Evolutionary conservation across 1,140 invertebrate genomes (phyloP), one percentile per base, ranked within the genome.

Genomic region (Drosophila asahinai): DNA sequence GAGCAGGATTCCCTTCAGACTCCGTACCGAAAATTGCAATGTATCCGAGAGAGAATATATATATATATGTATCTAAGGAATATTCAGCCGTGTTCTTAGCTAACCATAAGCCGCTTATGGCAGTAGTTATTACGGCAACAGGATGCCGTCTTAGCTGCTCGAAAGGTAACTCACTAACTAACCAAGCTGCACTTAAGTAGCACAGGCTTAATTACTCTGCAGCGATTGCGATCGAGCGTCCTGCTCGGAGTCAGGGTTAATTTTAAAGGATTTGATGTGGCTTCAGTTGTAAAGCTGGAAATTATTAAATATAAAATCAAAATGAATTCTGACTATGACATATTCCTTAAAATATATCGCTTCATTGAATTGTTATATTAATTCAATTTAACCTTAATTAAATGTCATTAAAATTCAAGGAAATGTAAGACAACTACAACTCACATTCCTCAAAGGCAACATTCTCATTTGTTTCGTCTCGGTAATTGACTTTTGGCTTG

Each of bases 401-500:
- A 17, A 19, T 36, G 17, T 22, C 33, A 2, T 22, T 33, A 6
- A 3, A 19, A 33, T 1, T 38, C 3, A 0, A 1, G 19, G 3
- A 54, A 36, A 22, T 38, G 17, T 38, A 19, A 14, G 6, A 36
- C n/a, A n/a, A n/a, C n/a, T 54, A 36, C 11, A 17, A 12, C 7
- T 7, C 3, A 36, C n/a, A 36, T 36, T 19, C 17, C 11, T 52
- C 17, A 17, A 12, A 22, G 14, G 47, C 47, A 5, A 11, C 25
- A n/a, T 27, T 51, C 8, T 19, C 17, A 54, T 38, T 14, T 2
- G 19, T 38, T 55, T 38, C 52, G 17, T 14, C 30, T 22, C 9
- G 22, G 59, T 67, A 67, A 67, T 67, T 67, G 60, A 65, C 45
- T 65, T 64, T 67, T 63, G 60, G 12, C 58, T 15, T 11, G 58